Conservation (phyloP, 2,888 invertebrate species). For the Troides helena region DNA sequence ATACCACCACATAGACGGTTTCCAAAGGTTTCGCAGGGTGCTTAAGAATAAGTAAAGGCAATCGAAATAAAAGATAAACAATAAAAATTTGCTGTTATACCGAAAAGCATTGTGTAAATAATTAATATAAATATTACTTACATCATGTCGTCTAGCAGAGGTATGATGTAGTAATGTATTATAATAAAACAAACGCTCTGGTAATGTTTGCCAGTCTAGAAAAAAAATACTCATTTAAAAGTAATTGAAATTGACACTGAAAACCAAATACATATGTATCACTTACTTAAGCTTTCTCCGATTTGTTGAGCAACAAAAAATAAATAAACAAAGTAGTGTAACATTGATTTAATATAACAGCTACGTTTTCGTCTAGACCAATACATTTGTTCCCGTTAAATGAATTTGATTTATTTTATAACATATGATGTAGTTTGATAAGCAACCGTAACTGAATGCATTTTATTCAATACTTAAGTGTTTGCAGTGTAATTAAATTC, state of each 20-base stretch:
- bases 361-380: background rate
- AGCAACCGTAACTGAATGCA: slow-evolving; percentile 18
- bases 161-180: slow-evolving; percentile 14
- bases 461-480: slow-evolving; percentile 16
- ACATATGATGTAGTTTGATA: slow-evolving; percentile 11
- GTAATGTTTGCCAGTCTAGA: slow-evolving; percentile 1
- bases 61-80: background rate
- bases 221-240: background rate
- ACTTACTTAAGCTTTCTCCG: slow-evolving; percentile 11
- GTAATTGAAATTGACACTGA: background rate
- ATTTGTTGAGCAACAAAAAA: slow-evolving; percentile 10
- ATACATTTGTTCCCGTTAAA: background rate
- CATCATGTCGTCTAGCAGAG: slow-evolving; percentile 3
- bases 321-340: slow-evolving; percentile 4
- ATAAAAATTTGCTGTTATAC: background rate
- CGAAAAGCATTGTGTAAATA: background rate
- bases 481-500: slow-evolving; percentile 22
- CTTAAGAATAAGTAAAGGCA: background rate
- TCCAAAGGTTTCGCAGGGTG: slow-evolving; percentile 23
- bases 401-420: slow-evolving; percentile 7
- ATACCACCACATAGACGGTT: slow-evolving; percentile 64
- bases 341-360: slow-evolving; percentile 5
- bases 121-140: slow-evolving; percentile 6
- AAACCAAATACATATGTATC: background rate
- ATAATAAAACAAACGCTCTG: slow-evolving; percentile 1